These are phyloP conservation scores for Hymenopus coronatus DNA, from an alignment of 2,888 invertebrate genomes.

Conservation along the genomic window DNA sequence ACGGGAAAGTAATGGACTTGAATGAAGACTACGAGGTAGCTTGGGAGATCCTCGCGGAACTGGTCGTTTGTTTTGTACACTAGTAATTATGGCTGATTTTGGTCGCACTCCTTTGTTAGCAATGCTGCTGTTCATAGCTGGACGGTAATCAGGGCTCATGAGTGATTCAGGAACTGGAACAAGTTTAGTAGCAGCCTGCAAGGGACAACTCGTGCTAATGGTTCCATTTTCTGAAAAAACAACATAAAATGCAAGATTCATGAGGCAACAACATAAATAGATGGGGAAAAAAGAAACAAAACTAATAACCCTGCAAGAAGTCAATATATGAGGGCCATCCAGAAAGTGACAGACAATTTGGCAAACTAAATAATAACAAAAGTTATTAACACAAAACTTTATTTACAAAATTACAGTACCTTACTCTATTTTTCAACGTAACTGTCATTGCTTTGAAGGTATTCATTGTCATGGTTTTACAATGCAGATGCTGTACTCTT, in stretches of 20 bases:
- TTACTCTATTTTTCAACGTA: no score
- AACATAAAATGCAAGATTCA: background rate
- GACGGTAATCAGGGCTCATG: constrained; percentile 77
- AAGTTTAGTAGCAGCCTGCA: constrained; percentile 81
- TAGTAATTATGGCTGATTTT: background rate
- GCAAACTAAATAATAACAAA: no score
- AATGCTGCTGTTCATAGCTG: constrained; percentile 37
- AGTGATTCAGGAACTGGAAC: constrained; percentile 84
- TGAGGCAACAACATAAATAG: background rate
- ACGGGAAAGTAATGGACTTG: background rate
- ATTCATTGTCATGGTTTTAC: no score
- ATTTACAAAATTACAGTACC: no score
- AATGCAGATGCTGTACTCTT: no score
- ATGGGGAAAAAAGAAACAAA: no score
- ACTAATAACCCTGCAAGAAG: no score
- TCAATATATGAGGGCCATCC: no score
- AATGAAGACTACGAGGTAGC: constrained; percentile 6
- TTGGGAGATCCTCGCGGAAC: constrained; percentile 24
- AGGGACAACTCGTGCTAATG: constrained; percentile 41
- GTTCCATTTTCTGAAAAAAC: constrained; percentile 7
- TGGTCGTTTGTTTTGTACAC: background rate
- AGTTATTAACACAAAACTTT: no score
- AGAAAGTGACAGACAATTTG: no score
- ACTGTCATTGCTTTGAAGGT: no score
- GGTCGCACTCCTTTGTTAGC: constrained; percentile 6